These are phyloP conservation scores for Sapajus apella DNA, from an alignment of 2,113 vertebrate species.

Conservation along the genomic window DNA sequence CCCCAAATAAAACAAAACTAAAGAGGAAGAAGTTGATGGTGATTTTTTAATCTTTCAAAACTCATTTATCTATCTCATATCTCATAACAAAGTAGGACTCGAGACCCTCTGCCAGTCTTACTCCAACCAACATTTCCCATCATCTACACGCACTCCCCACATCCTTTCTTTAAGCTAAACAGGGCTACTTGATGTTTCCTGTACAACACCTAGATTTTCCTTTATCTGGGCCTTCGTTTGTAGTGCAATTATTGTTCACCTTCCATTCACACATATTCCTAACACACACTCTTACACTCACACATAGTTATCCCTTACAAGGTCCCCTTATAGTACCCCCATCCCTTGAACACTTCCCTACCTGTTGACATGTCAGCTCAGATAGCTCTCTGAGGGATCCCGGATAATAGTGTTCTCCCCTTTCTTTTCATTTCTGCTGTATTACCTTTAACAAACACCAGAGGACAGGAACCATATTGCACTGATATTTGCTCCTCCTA, in stretches of 20 bases:
- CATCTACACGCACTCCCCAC: fast-evolving
- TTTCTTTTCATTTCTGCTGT: neutral
- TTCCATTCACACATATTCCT: neutral
- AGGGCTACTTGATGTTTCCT: neutral
- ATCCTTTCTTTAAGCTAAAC: neutral
- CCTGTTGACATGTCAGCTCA: neutral
- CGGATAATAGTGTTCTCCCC: neutral
- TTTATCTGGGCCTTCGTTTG: neutral
- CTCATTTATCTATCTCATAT: neutral
- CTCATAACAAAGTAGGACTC: neutral
- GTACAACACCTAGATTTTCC: neutral
- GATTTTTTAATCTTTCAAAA: neutral
- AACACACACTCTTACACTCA: neutral
- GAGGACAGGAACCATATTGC: neutral
- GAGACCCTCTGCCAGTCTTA: neutral
- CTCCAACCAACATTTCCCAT: neutral
- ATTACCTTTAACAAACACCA: neutral
- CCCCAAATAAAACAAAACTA: neutral
- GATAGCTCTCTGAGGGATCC: neutral
- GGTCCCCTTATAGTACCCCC: neutral
- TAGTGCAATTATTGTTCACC: no score
- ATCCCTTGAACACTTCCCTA: neutral
- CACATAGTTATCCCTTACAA: neutral
- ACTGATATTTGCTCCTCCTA: neutral
- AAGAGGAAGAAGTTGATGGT: neutral